Evolutionary conservation across 2,113 vertebrate species (phyloP).

Genomic region (Phasianus colchicus): DNA sequence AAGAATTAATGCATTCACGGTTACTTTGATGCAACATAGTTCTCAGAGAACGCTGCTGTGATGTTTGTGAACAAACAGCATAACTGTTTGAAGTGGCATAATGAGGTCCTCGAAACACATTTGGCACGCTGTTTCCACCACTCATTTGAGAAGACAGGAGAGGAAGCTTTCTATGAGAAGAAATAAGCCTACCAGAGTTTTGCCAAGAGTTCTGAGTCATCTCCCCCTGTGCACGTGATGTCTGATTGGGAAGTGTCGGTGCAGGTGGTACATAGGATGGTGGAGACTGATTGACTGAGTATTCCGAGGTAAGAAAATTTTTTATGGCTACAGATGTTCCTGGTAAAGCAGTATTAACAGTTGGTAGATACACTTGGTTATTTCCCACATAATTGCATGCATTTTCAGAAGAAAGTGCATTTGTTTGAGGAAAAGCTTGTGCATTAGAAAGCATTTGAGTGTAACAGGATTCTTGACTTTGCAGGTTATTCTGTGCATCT

Average conservation of each 20-base stretch:
- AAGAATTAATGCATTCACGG: background rate
- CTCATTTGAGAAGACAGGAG: background rate
- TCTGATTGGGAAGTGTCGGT: background rate
- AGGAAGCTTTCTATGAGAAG: background rate
- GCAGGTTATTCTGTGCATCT: background rate
- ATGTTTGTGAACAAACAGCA: background rate
- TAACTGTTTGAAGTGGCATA: background rate
- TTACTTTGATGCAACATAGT: conserved; percentile 17
- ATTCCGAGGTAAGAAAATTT: conserved; percentile 35
- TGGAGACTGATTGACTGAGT: background rate
- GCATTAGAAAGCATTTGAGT: conserved; percentile 11
- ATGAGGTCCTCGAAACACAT: background rate
- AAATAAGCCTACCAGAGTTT: background rate
- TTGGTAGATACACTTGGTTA: conserved; percentile 49
- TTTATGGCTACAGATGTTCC: conserved; percentile 37
- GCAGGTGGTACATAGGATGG: background rate
- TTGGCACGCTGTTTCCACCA: background rate
- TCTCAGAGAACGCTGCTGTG: conserved; percentile 25
- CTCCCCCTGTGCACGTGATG: conserved; percentile 10
- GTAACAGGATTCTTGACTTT: conserved; percentile 15
- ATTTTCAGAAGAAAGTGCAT: conserved; percentile 21
- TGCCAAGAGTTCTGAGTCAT: conserved; percentile 38
- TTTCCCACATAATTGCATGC: conserved; percentile 40
- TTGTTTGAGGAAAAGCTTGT: conserved; percentile 23
- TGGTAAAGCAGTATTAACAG: background rate